These are phyloP conservation scores for Lacerta agilis DNA, from an alignment of 2,797 vertebrate genomes.

Conservation along the genomic window DNA sequence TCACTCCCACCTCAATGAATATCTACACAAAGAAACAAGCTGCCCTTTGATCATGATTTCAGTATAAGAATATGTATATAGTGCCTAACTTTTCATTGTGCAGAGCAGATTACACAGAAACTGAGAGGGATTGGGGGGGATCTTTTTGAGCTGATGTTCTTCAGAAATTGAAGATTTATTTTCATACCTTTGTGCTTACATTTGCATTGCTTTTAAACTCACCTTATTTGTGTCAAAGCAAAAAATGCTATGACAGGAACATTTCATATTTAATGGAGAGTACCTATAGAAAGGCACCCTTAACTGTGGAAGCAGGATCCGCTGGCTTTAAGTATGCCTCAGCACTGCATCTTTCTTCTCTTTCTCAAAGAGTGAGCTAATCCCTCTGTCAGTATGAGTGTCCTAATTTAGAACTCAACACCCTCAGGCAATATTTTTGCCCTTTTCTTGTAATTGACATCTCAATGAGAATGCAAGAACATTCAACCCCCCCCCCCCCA, in stretches of 20 bases:
- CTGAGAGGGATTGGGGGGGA: not conserved
- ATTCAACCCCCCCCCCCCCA: not conserved
- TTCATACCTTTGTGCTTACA: slow-evolving; percentile 12
- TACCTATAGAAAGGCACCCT: slow-evolving; percentile 18
- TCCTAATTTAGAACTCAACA: slow-evolving; percentile 67
- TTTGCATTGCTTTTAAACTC: slow-evolving; percentile 21
- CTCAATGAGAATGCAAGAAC: slow-evolving; percentile 46
- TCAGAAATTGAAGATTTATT: not conserved
- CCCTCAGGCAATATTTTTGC: slow-evolving; percentile 51
- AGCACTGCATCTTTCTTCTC: slow-evolving; percentile 51
- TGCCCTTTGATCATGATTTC: not conserved
- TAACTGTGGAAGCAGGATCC: slow-evolving; percentile 44
- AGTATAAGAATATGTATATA: not conserved
- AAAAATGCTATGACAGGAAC: not conserved
- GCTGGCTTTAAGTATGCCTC: slow-evolving; percentile 20
- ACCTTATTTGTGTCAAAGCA: not conserved
- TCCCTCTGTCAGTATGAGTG: slow-evolving; percentile 52
- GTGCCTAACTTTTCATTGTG: not conserved
- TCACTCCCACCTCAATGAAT: not conserved
- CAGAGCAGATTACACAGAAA: not conserved
- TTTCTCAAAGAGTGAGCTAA: slow-evolving; percentile 53
- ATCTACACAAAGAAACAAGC: slow-evolving; percentile 21
- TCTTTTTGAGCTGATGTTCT: not conserved
- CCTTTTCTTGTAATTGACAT: slow-evolving; percentile 53
- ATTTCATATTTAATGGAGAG: slow-evolving; percentile 22